Percentiles rank a stretch among this genome's conserved stretches.
Conservation (phyloP, 2,113 vertebrate genomes). For the Zosterops lateralis region DNA sequence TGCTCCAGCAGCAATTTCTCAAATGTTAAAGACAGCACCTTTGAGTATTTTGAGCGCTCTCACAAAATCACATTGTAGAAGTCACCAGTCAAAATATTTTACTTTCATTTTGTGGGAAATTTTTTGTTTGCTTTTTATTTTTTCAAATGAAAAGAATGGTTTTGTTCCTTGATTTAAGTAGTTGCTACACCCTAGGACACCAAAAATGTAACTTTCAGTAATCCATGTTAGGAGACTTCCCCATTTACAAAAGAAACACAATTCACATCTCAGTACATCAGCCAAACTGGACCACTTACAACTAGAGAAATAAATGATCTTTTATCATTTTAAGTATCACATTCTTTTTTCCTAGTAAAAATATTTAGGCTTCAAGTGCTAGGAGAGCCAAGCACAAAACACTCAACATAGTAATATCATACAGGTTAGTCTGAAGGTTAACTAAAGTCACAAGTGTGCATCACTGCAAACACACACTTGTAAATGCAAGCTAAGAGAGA, state of each 20-base stretch:
- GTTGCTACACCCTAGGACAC: not conserved
- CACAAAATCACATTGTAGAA: not conserved
- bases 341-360: not conserved
- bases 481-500: not conserved
- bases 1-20: not conserved
- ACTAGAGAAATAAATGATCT: not conserved
- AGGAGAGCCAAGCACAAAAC: not conserved
- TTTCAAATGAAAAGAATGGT: not conserved
- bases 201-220: not conserved
- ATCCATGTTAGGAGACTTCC: not conserved
- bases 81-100: not conserved
- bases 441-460: not conserved
- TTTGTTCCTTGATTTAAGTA: not conserved
- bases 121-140: too few relatives aligned
- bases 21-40: not conserved
- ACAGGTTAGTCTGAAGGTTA: not conserved
- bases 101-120: not conserved
- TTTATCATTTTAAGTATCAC: not conserved
- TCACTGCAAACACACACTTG: not conserved
- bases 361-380: not conserved
- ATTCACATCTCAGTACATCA: not conserved
- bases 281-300: not conserved
- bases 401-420: not conserved
- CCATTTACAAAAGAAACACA: not conserved
- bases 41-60: not conserved